Evolutionary conservation across 2,113 vertebrate species (phyloP).

Genomic region (Psophia crepitans): DNA sequence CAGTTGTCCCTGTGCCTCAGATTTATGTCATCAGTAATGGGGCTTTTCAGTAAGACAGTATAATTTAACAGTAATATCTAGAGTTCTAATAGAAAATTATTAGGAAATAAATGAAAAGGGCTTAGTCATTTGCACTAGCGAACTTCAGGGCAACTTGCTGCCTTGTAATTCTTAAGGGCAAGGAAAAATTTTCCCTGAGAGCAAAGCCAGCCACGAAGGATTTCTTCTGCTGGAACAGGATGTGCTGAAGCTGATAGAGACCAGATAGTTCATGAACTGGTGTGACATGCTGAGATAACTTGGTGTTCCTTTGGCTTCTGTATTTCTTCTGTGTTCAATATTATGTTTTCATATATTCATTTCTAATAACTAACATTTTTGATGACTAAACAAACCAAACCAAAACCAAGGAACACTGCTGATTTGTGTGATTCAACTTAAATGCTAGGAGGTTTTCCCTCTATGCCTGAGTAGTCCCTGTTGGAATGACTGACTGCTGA

Average conservation of each 20-base stretch:
- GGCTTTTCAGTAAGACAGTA: neutral
- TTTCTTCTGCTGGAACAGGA: neutral
- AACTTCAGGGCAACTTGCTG: neutral
- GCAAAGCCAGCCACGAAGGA: neutral
- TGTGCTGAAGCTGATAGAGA: neutral
- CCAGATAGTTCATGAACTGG: neutral
- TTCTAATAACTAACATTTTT: neutral
- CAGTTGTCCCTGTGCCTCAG: neutral
- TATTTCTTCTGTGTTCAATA: neutral
- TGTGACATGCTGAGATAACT: neutral
- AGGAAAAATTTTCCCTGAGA: neutral
- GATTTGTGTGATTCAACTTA: neutral
- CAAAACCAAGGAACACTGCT: neutral
- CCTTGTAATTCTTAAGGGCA: neutral
- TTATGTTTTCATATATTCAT: neutral
- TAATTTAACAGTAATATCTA: slow-evolving; percentile 16
- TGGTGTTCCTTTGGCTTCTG: neutral
- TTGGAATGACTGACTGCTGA: neutral
- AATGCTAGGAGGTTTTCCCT: neutral
- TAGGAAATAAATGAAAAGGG: slow-evolving; percentile 30
- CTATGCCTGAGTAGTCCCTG: neutral
- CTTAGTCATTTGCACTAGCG: neutral
- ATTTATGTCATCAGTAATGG: slow-evolving; percentile 1
- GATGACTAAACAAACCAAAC: neutral
- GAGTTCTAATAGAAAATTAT: neutral